Conservation (phyloP, 2,113 vertebrate species). For the Elanoides forficatus region DNA sequence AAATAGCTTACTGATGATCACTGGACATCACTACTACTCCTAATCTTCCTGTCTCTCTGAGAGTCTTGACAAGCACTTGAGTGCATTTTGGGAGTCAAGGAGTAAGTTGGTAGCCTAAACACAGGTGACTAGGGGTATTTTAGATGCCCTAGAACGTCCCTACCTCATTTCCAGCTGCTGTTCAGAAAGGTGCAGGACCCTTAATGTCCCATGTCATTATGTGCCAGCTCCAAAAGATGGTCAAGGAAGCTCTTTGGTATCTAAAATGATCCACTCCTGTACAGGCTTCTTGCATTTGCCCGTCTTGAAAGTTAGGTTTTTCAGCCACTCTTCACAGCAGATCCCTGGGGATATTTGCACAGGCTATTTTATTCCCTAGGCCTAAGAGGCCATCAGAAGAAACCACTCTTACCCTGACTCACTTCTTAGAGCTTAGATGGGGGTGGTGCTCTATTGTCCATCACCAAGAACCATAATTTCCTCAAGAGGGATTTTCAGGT, state of each 20-base stretch:
- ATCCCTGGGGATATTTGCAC: not conserved
- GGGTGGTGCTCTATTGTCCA: not conserved
- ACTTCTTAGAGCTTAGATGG: not conserved
- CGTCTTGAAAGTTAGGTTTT: not conserved
- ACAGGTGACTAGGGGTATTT: not conserved
- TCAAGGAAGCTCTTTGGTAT: not conserved
- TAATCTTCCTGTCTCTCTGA: not conserved
- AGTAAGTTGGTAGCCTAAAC: not conserved
- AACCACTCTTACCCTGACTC: not conserved
- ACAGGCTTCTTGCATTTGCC: not conserved
- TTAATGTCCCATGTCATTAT: not conserved
- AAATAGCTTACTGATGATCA: not conserved
- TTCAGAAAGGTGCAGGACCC: not conserved
- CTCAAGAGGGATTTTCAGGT: not conserved
- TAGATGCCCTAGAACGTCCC: not conserved
- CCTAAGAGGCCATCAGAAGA: not conserved
- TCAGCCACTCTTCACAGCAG: not conserved
- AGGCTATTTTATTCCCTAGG: not conserved
- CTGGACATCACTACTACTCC: not conserved
- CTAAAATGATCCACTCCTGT: not conserved
- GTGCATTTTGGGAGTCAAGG: not conserved
- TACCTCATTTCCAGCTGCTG: not conserved
- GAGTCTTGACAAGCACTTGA: not conserved
- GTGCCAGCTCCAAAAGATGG: not conserved
- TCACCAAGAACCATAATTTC: not conserved